Percentiles rank a stretch among this genome's conserved stretches.
Conservation (phyloP, 2,888 invertebrate species). For the Bombyx huttoni region DNA sequence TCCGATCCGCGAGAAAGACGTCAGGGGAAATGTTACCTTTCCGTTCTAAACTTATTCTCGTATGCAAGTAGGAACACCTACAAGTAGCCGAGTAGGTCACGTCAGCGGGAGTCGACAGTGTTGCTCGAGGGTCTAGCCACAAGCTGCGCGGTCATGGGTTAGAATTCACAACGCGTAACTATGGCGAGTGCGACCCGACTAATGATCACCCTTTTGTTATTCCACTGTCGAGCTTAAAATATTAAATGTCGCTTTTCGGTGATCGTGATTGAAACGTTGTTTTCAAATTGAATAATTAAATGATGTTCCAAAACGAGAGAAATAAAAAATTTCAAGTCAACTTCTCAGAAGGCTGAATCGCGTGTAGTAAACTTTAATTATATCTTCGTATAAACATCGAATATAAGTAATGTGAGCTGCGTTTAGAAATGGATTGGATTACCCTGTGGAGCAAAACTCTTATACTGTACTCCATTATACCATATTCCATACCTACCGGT, state of each 20-base stretch:
- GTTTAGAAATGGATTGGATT: no score
- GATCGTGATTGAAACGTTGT: neutral
- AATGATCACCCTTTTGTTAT: constrained; percentile 19
- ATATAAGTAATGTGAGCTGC: no score
- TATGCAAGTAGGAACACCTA: neutral
- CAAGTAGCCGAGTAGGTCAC: neutral
- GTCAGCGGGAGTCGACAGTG: neutral
- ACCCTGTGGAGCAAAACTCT: no score
- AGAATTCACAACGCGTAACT: constrained; percentile 31
- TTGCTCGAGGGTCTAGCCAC: constrained; percentile 2
- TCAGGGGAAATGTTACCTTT: neutral
- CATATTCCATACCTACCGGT: no score
- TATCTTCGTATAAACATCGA: no score
- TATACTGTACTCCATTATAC: no score
- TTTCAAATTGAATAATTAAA: neutral
- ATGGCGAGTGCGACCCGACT: constrained; percentile 28
- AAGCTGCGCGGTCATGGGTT: constrained; percentile 9
- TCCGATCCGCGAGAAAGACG: no score
- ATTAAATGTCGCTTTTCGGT: neutral
- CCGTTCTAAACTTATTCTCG: neutral
- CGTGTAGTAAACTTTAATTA: no score
- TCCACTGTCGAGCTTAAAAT: constrained; percentile 14
- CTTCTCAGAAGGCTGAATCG: no score
- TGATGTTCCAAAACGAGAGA: no score
- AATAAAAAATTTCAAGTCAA: no score